Percentiles rank a stretch among this genome's conserved stretches.
phyloP scores from a whole-genome alignment of 2,888 invertebrate species.

The Malacosoma neustria region DNA sequence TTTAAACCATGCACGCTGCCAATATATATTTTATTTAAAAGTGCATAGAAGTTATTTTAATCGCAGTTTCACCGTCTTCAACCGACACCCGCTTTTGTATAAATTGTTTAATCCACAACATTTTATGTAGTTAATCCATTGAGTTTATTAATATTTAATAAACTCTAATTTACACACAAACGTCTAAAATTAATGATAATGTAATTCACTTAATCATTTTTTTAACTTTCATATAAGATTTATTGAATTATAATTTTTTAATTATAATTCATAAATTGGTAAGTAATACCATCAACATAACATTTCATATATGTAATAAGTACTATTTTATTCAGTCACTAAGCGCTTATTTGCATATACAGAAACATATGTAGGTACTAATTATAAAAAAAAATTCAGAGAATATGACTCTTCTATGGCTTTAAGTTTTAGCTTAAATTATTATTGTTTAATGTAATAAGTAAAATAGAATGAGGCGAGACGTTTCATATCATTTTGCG shows the following conservation, averaged over 20 bases:
- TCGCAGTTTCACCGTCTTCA: background rate
- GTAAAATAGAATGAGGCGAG: background rate
- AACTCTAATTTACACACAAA: constrained; percentile 1
- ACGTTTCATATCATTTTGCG: background rate
- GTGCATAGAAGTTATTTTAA: background rate
- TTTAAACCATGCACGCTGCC: background rate
- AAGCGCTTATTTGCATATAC: no score
- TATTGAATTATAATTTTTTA: constrained; percentile 9
- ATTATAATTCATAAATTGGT: constrained; percentile 26
- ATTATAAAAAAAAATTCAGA: background rate
- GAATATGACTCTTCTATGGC: background rate
- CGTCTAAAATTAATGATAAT: no score
- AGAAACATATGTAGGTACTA: no score
- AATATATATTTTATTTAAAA: constrained; percentile 15
- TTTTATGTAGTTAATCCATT: constrained; percentile 1
- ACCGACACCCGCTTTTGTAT: background rate
- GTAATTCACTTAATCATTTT: constrained; percentile 9
- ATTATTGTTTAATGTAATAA: background rate
- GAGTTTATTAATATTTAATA: background rate
- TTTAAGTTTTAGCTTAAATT: background rate
- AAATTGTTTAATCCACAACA: background rate
- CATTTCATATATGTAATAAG: constrained; percentile 8
- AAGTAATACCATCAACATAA: constrained; percentile 15
- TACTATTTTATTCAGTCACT: constrained; percentile 17
- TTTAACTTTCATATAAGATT: constrained; percentile 5